Conservation (phyloP, 2,888 invertebrate species). For the Cerastis leucographa region DNA sequence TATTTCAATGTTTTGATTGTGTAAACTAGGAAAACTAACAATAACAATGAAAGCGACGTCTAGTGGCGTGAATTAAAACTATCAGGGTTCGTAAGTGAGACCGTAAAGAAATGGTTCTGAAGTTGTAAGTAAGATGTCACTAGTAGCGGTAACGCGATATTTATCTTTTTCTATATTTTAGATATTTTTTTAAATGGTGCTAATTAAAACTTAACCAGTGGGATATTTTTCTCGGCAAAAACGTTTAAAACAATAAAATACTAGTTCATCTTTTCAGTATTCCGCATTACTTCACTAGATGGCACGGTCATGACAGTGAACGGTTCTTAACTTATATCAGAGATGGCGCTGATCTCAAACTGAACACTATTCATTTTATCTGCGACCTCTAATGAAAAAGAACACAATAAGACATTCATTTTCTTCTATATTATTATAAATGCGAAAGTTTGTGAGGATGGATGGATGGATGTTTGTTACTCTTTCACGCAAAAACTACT, state of each 20-base stretch:
- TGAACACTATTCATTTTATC: too few relatives aligned
- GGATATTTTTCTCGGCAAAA: not conserved
- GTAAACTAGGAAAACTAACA: conserved; percentile 21
- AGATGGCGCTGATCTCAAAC: conserved; percentile 32
- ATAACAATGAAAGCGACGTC: conserved; percentile 51
- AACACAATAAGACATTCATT: too few relatives aligned
- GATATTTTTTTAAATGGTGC: too few relatives aligned
- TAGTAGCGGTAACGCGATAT: not conserved
- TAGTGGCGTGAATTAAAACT: conserved; percentile 1
- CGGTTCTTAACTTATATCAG: not conserved
- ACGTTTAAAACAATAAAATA: not conserved
- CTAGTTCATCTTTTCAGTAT: not conserved
- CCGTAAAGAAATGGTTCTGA: accelerated
- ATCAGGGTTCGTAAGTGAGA: not conserved
- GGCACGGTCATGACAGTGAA: not conserved
- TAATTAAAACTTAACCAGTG: too few relatives aligned
- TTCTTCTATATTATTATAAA: too few relatives aligned
- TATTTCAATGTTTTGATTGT: conserved; percentile 49
- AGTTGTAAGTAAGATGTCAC: conserved; percentile 34
- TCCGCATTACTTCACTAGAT: not conserved
- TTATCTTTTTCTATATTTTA: not conserved
- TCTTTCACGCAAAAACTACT: too few relatives aligned
- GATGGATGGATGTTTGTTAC: too few relatives aligned
- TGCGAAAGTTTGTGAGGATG: too few relatives aligned
- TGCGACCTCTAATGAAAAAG: too few relatives aligned